A percentile compares a stretch with the other conserved stretches of the same genome.
phyloP scores from a whole-genome alignment of 2,113 vertebrate species.

The Gopherus flavomarginatus region DNA sequence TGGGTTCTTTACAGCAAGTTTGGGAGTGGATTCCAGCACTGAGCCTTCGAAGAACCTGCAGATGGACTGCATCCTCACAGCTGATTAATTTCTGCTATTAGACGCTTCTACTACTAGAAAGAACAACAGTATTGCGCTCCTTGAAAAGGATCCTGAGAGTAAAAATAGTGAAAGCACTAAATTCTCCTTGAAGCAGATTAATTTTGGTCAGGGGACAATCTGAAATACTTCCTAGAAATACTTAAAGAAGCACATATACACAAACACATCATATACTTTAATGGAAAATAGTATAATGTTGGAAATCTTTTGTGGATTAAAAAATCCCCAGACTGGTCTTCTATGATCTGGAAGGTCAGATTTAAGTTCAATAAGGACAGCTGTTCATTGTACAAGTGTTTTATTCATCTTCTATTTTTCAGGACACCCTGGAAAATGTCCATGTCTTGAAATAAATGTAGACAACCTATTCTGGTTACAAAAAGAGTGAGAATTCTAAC shows the following conservation, averaged over 20 bases:
- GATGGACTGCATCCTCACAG: neutral
- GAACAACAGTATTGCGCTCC: neutral
- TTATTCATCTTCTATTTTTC: conserved; percentile 34
- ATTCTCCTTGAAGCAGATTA: conserved; percentile 54
- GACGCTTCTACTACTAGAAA: neutral
- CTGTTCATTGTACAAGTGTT: neutral
- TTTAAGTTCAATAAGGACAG: neutral
- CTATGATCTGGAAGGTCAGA: conserved; percentile 8
- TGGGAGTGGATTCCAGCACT: neutral
- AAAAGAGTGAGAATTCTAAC: conserved; percentile 39
- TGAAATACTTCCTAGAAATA: conserved; percentile 53
- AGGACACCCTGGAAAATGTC: conserved; percentile 41
- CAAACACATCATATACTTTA: neutral
- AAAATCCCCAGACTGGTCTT: conserved; percentile 17
- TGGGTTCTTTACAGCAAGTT: neutral
- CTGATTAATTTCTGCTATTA: fast-evolving
- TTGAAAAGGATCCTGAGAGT: neutral
- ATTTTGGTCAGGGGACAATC: conserved; percentile 35
- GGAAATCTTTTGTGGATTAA: conserved; percentile 16
- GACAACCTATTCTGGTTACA: conserved; percentile 1
- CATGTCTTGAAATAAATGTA: conserved; percentile 44
- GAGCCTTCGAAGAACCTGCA: neutral
- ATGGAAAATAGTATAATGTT: neutral
- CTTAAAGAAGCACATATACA: conserved; percentile 42
- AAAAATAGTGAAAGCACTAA: neutral